Evolutionary conservation across 2,797 vertebrate genomes (phyloP).

Genomic region (Cichlasoma orientale): DNA sequence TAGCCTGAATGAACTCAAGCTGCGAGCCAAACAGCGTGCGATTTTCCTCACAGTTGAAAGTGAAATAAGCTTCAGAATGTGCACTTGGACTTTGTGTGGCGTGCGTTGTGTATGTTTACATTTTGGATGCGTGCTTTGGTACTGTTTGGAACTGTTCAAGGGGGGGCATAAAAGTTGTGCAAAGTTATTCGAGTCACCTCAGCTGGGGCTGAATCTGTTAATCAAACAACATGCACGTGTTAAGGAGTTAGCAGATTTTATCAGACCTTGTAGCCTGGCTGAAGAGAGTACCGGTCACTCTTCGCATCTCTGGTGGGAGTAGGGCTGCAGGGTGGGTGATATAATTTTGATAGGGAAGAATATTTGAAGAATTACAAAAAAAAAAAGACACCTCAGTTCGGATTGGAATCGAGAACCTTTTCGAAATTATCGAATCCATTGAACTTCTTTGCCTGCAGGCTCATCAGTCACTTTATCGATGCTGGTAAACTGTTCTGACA

Average conservation of each 20-base stretch:
- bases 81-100: neutral
- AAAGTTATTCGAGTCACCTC: neutral
- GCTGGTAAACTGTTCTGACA: neutral
- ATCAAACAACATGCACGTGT: fast-evolving
- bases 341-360: neutral
- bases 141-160: too few relatives aligned
- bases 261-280: too few relatives aligned
- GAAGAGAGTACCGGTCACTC: neutral
- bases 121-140: neutral
- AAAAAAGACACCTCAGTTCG: neutral
- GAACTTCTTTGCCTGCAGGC: neutral
- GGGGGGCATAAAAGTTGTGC: neutral
- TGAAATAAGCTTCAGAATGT: slow-evolving; percentile 5
- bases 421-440: neutral
- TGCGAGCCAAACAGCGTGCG: slow-evolving; percentile 45
- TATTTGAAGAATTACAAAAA: neutral
- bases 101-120: neutral
- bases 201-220: neutral
- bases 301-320: neutral
- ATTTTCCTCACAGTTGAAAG: slow-evolving; percentile 30
- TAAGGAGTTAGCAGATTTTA: too few relatives aligned
- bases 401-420: neutral
- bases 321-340: neutral
- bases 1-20: slow-evolving; percentile 63
- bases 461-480: neutral